Conservation (phyloP, 2,113 vertebrate genomes). For the Synchiropus splendidus region DNA sequence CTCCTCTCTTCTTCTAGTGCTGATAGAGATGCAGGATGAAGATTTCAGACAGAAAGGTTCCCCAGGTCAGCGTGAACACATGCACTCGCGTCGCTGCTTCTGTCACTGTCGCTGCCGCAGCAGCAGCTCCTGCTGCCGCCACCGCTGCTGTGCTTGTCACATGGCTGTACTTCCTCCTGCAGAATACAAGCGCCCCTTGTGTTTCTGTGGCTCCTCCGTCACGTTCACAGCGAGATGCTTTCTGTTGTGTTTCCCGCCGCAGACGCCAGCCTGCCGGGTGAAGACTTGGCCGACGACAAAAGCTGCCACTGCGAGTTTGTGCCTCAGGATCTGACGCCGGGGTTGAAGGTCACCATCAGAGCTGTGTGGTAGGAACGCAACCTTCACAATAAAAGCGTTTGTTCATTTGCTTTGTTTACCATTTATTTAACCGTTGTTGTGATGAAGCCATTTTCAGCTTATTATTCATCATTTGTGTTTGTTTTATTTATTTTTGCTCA, state of each 20-base stretch:
- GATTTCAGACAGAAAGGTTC: slow-evolving; percentile 73
- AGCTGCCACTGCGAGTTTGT: slow-evolving; percentile 95
- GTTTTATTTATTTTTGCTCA: slow-evolving; percentile 49
- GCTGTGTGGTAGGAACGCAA: slow-evolving; percentile 81
- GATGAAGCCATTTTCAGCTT: slow-evolving; percentile 32
- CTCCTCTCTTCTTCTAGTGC: slow-evolving; percentile 61
- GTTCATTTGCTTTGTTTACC: slow-evolving; percentile 20
- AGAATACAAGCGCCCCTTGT: too few relatives aligned
- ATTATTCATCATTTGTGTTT: slow-evolving; percentile 43
- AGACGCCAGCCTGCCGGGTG: slow-evolving; percentile 90
- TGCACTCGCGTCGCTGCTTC: neutral
- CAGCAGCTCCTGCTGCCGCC: too few relatives aligned
- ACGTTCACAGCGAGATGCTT: too few relatives aligned
- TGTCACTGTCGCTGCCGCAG: too few relatives aligned
- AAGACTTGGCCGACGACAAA: slow-evolving; percentile 87
- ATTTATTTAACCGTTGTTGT: slow-evolving; percentile 26
- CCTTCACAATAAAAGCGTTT: neutral
- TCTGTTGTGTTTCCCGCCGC: slow-evolving; percentile 26
- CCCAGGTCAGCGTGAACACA: slow-evolving; percentile 61
- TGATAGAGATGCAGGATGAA: slow-evolving; percentile 77
- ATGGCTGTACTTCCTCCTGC: too few relatives aligned
- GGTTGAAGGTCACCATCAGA: slow-evolving; percentile 92
- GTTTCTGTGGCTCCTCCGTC: too few relatives aligned
- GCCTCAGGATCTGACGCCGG: slow-evolving; percentile 86
- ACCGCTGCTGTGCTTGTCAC: too few relatives aligned